These are phyloP conservation scores for Sipunculus nudus DNA, from an alignment of 2,888 invertebrate genomes.

Conservation along the genomic window DNA sequence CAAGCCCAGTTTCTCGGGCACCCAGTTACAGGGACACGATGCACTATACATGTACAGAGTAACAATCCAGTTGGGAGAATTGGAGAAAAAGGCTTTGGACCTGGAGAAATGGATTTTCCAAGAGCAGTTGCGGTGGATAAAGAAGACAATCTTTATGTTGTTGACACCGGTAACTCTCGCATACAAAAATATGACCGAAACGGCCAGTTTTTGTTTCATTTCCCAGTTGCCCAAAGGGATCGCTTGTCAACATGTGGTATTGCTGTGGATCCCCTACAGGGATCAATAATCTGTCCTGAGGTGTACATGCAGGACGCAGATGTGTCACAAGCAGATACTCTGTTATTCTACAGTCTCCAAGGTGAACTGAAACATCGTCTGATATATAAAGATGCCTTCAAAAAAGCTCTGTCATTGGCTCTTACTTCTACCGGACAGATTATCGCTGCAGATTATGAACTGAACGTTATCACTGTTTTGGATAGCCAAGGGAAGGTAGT, in stretches of 20 bases:
- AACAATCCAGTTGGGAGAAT: slow-evolving; percentile 35
- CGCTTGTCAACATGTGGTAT: slow-evolving; percentile 35
- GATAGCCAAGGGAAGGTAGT: slow-evolving; percentile 26
- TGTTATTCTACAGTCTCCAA: slow-evolving; percentile 27
- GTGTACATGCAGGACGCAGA: slow-evolving; percentile 32
- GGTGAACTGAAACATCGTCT: slow-evolving; percentile 21
- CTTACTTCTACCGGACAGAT: slow-evolving; percentile 31
- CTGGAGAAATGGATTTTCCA: slow-evolving; percentile 34
- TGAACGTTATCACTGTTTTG: slow-evolving; percentile 30
- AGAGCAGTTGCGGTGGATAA: slow-evolving; percentile 34
- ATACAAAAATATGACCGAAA: slow-evolving; percentile 27
- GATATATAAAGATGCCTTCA: slow-evolving; percentile 14
- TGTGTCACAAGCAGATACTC: slow-evolving; percentile 20
- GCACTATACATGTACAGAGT: slow-evolving; percentile 31
- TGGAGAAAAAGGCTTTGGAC: slow-evolving; percentile 21
- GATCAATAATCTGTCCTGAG: slow-evolving; percentile 36
- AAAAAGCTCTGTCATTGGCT: slow-evolving; percentile 32
- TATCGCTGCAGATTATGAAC: slow-evolving; percentile 35
- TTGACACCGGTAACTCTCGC: slow-evolving; percentile 38
- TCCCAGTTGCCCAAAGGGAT: slow-evolving; percentile 23
- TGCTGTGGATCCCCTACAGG: slow-evolving; percentile 24
- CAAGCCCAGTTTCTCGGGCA: slow-evolving; percentile 31
- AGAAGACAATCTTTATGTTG: slow-evolving; percentile 30
- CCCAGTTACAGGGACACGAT: slow-evolving; percentile 17
- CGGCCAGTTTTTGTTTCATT: slow-evolving; percentile 15